These are phyloP conservation scores for Sepiola atlantica DNA, from an alignment of 2,888 invertebrate species.

Conservation along the genomic window DNA sequence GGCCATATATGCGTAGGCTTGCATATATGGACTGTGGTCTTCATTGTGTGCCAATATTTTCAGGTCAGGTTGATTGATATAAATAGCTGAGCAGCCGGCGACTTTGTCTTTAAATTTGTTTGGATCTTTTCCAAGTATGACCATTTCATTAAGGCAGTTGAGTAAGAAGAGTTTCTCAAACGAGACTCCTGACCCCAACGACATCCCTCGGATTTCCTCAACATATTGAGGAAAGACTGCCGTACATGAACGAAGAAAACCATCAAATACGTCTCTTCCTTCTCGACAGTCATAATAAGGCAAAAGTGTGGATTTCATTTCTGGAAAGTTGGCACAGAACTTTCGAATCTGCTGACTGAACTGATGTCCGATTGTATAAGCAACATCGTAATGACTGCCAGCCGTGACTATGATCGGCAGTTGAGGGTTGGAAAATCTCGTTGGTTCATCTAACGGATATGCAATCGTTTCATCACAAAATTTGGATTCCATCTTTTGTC, in stretches of 20 bases:
- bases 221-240: slow-evolving; percentile 49
- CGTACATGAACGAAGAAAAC: slow-evolving; percentile 36
- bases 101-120: slow-evolving; percentile 33
- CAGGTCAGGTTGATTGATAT: slow-evolving; percentile 49
- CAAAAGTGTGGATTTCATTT: slow-evolving; percentile 37
- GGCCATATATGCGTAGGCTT: slow-evolving; percentile 45
- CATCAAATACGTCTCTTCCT: slow-evolving; percentile 48
- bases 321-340: slow-evolving; percentile 39
- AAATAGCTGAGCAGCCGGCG: slow-evolving; percentile 48
- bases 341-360: slow-evolving; percentile 46
- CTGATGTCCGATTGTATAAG: slow-evolving; percentile 48
- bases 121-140: background rate
- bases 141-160: slow-evolving; percentile 48
- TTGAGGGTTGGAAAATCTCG: background rate
- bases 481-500: background rate
- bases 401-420: slow-evolving; percentile 44
- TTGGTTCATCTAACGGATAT: background rate
- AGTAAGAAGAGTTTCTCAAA: slow-evolving; percentile 50
- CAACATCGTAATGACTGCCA: slow-evolving; percentile 50
- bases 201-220: slow-evolving; percentile 48
- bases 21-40: slow-evolving; percentile 46
- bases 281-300: slow-evolving; percentile 49
- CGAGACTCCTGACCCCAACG: slow-evolving; percentile 47
- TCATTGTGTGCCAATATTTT: slow-evolving; percentile 50
- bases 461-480: background rate